Base-by-base conservation (phyloP, 2,888 invertebrate species). In the Caenorhabditis becei region DNA sequence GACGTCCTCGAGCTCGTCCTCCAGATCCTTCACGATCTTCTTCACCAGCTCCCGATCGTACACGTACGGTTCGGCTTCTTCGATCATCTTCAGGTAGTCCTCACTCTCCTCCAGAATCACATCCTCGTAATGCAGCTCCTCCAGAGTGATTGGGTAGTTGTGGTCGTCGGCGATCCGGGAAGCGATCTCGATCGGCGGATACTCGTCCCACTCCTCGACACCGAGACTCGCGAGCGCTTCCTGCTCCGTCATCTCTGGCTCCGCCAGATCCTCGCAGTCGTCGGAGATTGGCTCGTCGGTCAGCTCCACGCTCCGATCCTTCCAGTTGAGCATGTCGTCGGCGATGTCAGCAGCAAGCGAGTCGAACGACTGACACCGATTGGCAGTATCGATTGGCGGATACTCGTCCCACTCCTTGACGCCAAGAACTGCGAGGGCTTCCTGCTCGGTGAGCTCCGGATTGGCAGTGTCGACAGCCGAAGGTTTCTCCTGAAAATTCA, bases 141-240 rank as follows among this genome's bases (percentile, higher is more conserved):
- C 65, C n/a, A 11, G 20, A n/a, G 16, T 49, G 4, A 65, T 1
- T 4, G 35, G 24, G 14, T 49, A 47, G 49, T 47, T 47, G 47
- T 32, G 47, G 20, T 74, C 66, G 24, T 66, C 74, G n/a, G n/a
- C n/a, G n/a, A 71, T 65, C 61, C 78, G 24, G 0, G 78, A 61
- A 20, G 78, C 71, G n/a, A 37, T 41, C 35, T 78, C 78, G 47
- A 78, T 67, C 26, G 78, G 71, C 47, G 78, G 77, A 54, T 69
- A 71, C 35, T 62, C 70, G 23, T 70, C 65, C 78, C 78, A 78
- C 11, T 44, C 28, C n/a, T 71, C 70, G 10, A 63, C 49, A 26
- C 65, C 70, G 11, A 77, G 56, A 11, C 20, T 10, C 11, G 26
- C 63, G 4, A 61, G 8, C 11, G 37, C 67, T 47, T 61, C 44